phyloP scores from a whole-genome alignment of 2,888 invertebrate genomes.

The Drosophila barbarae region DNA sequence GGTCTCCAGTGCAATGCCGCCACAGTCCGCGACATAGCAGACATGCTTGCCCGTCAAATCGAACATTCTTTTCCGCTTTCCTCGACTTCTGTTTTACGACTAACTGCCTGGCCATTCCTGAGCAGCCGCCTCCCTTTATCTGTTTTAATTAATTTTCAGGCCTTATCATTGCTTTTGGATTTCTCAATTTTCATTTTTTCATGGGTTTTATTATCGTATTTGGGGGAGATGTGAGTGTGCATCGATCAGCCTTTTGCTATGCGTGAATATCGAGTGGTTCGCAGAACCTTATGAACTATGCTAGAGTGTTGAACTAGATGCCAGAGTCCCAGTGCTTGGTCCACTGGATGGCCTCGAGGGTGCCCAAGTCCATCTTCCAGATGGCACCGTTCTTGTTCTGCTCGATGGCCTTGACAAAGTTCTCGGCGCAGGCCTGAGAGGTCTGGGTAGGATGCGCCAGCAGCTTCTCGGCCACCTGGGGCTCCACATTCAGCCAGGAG shows the following conservation, averaged over 20 bases:
- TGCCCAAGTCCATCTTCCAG: conserved; percentile 75
- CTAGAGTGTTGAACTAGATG: conserved; percentile 42
- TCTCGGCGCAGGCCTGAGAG: conserved; percentile 65
- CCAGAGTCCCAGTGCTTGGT: conserved; percentile 67
- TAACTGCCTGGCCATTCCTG: conserved; percentile 12
- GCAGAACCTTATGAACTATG: conserved; percentile 32
- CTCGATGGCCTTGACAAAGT: conserved; percentile 73
- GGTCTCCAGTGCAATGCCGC: conserved; percentile 73
- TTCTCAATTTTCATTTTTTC: conserved; percentile 30
- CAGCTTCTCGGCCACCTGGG: conserved; percentile 50
- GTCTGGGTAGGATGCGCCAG: conserved; percentile 52
- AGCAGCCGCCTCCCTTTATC: conserved; percentile 19
- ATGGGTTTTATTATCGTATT: conserved; percentile 31
- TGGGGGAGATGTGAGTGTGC: conserved; percentile 26
- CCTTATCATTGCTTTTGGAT: conserved; percentile 49
- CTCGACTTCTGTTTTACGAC: conserved; percentile 38
- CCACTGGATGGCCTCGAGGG: conserved; percentile 59
- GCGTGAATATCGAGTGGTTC: conserved; percentile 19
- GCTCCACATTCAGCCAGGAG: conserved; percentile 64
- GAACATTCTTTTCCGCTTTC: conserved; percentile 54
- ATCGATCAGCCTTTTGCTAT: conserved; percentile 41
- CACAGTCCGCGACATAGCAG: conserved; percentile 74
- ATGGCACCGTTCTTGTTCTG: conserved; percentile 74
- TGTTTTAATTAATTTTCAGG: conserved; percentile 52
- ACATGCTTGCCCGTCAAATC: conserved; percentile 68